phyloP scores from a whole-genome alignment of 2,113 vertebrate species.

The Alouatta palliata region DNA sequence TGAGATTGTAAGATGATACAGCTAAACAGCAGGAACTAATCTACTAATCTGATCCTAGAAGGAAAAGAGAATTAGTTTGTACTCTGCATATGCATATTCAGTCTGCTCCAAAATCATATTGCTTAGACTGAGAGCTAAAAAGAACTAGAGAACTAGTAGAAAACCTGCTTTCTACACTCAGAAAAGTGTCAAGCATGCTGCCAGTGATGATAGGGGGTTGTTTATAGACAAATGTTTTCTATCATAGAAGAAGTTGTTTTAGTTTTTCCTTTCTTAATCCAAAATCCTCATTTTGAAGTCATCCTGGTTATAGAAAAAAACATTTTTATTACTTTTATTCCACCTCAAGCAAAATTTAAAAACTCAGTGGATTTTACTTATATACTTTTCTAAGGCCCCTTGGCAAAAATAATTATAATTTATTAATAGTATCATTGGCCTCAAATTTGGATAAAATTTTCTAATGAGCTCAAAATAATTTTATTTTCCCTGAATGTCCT shows the following conservation, averaged over 20 bases:
- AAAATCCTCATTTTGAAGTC: background rate
- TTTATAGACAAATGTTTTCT: background rate
- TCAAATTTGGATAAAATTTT: background rate
- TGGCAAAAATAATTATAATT: background rate
- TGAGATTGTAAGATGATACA: background rate
- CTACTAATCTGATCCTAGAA: background rate
- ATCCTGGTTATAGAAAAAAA: background rate
- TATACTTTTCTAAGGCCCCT: background rate
- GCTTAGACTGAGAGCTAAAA: background rate
- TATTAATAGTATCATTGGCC: background rate
- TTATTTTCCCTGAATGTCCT: background rate
- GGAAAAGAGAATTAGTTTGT: background rate
- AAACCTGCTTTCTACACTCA: background rate
- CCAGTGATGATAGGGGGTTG: fast-evolving
- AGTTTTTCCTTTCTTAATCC: background rate
- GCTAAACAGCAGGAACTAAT: background rate
- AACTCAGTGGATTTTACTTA: background rate
- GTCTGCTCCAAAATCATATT: background rate
- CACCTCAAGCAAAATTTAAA: background rate
- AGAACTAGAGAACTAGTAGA: background rate
- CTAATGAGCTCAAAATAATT: background rate
- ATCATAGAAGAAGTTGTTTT: background rate
- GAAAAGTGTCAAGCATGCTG: background rate
- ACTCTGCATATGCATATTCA: background rate
- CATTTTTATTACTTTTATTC: background rate